phyloP scores from a whole-genome alignment of 2,888 invertebrate genomes.

The Caenorhabditis drosophilae region DNA sequence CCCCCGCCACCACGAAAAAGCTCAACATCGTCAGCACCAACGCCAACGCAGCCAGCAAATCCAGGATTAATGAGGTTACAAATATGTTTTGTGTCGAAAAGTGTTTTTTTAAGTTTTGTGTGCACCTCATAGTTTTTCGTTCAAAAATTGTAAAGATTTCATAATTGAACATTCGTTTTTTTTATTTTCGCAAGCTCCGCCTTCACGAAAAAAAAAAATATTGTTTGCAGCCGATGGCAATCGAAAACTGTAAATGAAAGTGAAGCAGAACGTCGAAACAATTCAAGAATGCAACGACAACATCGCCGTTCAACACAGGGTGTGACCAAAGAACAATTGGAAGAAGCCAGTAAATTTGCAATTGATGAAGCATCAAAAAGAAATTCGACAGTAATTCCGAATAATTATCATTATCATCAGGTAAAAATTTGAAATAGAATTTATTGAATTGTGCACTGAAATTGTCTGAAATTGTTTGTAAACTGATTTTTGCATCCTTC shows the following conservation, averaged over 20 bases:
- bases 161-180: no score
- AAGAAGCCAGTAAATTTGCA: slow-evolving; percentile 50
- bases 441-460: not conserved
- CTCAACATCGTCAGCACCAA: slow-evolving; percentile 5
- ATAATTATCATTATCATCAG: not conserved
- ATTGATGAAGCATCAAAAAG: slow-evolving; percentile 37
- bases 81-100: not conserved
- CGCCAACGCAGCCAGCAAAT: not conserved
- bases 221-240: slow-evolving; percentile 64
- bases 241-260: slow-evolving; percentile 63
- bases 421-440: not conserved
- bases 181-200: no score
- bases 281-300: slow-evolving; percentile 62
- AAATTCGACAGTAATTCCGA: slow-evolving; percentile 5
- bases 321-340: slow-evolving; percentile 59
- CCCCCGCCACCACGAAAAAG: slow-evolving; percentile 11
- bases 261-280: slow-evolving; percentile 65
- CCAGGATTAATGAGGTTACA: no score
- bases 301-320: slow-evolving; percentile 65
- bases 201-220: no score
- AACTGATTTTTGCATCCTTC: not conserved
- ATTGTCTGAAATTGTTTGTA: not conserved
- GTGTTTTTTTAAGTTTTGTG: not conserved
- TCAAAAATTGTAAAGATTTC: not conserved
- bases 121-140: not conserved